These are phyloP conservation scores for Rhagonycha fulva DNA, from an alignment of 2,888 invertebrate genomes.

Conservation along the genomic window DNA sequence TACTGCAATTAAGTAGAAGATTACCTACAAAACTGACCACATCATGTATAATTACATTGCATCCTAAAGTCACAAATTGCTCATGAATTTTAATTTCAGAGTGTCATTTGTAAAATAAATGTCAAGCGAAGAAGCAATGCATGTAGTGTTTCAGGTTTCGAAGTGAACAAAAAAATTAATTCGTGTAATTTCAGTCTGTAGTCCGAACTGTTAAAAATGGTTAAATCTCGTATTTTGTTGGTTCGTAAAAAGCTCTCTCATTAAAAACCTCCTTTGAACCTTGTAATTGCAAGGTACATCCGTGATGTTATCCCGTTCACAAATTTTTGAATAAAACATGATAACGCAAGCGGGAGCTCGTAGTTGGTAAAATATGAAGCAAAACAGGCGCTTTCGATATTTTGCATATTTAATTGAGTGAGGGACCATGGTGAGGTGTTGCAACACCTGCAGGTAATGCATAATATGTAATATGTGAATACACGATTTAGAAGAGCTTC, in stretches of 20 bases:
- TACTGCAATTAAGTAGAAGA: slow-evolving; percentile 17
- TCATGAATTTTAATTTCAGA: slow-evolving; percentile 13
- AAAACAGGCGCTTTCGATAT: slow-evolving; percentile 12
- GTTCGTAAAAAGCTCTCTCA: not conserved
- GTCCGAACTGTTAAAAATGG: not conserved
- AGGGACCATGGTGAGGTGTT: slow-evolving; percentile 13
- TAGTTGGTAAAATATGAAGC: slow-evolving; percentile 7
- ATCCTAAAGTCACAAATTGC: slow-evolving; percentile 19
- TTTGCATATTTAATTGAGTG: slow-evolving; percentile 16
- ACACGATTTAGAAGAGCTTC: slow-evolving; percentile 10
- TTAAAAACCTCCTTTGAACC: not conserved
- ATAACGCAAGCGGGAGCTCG: slow-evolving; percentile 2
- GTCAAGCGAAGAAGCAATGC: not conserved
- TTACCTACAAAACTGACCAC: slow-evolving; percentile 19
- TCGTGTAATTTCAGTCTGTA: not conserved
- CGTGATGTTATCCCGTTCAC: slow-evolving; percentile 8
- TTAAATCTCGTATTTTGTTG: not conserved
- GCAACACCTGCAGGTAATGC: slow-evolving; percentile 16
- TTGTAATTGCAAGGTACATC: not conserved
- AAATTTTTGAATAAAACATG: slow-evolving; percentile 19
- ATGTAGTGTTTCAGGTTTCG: not conserved
- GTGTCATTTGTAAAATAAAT: slow-evolving; percentile 12
- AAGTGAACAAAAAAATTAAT: not conserved
- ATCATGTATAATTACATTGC: slow-evolving; percentile 18
- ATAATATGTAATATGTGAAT: slow-evolving; percentile 6